Percentiles rank a stretch among this genome's conserved stretches.
Conservation (phyloP, 2,113 vertebrate genomes). For the Microtus richardsoni region DNA sequence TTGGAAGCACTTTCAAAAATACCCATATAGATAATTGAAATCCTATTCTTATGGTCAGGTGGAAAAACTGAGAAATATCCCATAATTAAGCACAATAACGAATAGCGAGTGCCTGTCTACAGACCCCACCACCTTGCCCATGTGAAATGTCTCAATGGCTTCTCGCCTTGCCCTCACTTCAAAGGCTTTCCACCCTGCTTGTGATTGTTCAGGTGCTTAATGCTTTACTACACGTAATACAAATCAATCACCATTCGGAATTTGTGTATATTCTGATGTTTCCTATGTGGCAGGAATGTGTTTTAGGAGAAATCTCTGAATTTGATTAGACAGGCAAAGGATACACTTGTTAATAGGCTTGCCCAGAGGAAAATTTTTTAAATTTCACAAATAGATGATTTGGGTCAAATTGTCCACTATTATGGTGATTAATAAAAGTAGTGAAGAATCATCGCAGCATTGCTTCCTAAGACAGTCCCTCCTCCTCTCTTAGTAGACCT, state of each 20-base stretch:
- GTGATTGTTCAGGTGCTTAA: not conserved
- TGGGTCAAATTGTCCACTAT: not conserved
- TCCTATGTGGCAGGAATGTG: not conserved
- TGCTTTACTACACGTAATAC: not conserved
- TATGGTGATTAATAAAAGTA: not conserved
- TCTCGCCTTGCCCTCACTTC: too few species aligned
- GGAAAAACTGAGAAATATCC: not conserved
- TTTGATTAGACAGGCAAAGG: not conserved
- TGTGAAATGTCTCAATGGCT: not conserved
- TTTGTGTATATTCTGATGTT: not conserved
- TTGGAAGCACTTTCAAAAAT: not conserved
- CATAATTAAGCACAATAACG: not conserved
- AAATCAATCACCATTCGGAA: not conserved
- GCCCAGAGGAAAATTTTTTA: not conserved
- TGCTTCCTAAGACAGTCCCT: not conserved
- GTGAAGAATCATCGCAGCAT: not conserved
- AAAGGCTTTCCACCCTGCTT: not conserved
- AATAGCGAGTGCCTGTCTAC: not conserved
- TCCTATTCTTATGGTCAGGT: not conserved
- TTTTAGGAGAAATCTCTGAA: conserved; percentile 7
- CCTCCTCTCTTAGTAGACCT: not conserved
- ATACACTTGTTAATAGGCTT: not conserved
- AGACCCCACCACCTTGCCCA: too few species aligned
- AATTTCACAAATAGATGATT: not conserved
- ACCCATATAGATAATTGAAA: not conserved